Conservation (phyloP, 2,888 invertebrate species). For the Microchrysa polita region DNA sequence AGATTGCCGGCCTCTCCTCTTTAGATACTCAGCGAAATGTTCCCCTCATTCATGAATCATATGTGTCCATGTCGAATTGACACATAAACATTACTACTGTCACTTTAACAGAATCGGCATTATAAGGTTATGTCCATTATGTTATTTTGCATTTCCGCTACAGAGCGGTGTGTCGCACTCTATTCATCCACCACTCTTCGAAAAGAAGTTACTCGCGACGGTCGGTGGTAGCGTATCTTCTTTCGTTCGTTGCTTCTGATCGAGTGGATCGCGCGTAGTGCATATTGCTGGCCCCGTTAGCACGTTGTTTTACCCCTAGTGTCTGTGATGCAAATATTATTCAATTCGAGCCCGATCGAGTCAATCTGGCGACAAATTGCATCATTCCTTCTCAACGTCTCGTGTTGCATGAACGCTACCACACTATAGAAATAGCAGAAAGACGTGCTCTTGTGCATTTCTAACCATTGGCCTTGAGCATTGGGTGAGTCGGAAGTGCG, state of each 20-base stretch:
- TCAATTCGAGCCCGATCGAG: not conserved
- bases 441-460: conserved; percentile 4
- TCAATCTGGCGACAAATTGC: conserved; percentile 10
- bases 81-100: not conserved
- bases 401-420: too few species aligned
- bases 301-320: too few species aligned
- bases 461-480: not conserved
- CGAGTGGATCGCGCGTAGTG: too few species aligned
- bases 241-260: too few species aligned
- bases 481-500: not conserved
- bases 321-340: conserved; percentile 24
- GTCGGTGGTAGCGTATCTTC: too few species aligned
- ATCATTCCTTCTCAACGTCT: conserved; percentile 14
- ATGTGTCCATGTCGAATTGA: not conserved
- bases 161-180: conserved; percentile 7
- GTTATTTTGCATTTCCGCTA: conserved; percentile 21
- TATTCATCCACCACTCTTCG: too few species aligned
- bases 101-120: too few species aligned
- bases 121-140: conserved; percentile 26
- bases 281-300: not conserved
- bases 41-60: too few species aligned
- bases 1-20: too few species aligned
- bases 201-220: conserved; percentile 15
- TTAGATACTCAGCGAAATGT: too few species aligned
- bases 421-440: not conserved